Conservation (phyloP, 2,888 invertebrate genomes). For the Ischnus inquisitorius region DNA sequence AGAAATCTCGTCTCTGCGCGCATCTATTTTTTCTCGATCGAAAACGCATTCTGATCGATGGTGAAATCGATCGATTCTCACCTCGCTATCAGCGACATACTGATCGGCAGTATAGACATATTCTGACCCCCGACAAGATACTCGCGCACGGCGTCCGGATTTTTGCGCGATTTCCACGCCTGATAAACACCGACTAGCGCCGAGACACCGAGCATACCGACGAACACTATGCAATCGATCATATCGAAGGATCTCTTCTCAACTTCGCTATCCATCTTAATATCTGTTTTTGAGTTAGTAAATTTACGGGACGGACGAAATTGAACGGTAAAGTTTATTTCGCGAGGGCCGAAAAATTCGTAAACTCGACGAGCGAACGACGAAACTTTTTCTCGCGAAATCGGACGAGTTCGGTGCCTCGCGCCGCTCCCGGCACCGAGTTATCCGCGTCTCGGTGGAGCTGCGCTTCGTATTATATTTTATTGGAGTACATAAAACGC, state of each 20-base stretch:
- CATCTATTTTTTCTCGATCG: background rate
- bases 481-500: conserved; percentile 6
- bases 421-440: conserved; percentile 12
- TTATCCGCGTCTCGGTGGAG: background rate
- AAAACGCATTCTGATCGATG: background rate
- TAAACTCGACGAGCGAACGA: conserved; percentile 16
- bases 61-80: conserved; percentile 81
- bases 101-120: conserved; percentile 92
- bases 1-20: background rate
- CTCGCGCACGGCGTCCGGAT: conserved; percentile 90
- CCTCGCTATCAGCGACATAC: conserved; percentile 93
- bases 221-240: conserved; percentile 90
- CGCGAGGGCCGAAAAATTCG: conserved; percentile 26
- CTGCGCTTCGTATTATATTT: conserved; percentile 16
- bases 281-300: background rate
- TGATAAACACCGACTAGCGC: conserved; percentile 90
- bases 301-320: background rate
- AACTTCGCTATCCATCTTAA: conserved; percentile 57
- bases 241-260: conserved; percentile 86
- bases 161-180: conserved; percentile 89
- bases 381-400: conserved; percentile 6
- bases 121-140: conserved; percentile 92
- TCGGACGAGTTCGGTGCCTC: conserved; percentile 17
- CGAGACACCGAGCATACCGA: conserved; percentile 88
- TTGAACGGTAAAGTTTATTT: background rate